phyloP scores from a whole-genome alignment of 2,797 vertebrate species.

The Taenioides sp. region DNA sequence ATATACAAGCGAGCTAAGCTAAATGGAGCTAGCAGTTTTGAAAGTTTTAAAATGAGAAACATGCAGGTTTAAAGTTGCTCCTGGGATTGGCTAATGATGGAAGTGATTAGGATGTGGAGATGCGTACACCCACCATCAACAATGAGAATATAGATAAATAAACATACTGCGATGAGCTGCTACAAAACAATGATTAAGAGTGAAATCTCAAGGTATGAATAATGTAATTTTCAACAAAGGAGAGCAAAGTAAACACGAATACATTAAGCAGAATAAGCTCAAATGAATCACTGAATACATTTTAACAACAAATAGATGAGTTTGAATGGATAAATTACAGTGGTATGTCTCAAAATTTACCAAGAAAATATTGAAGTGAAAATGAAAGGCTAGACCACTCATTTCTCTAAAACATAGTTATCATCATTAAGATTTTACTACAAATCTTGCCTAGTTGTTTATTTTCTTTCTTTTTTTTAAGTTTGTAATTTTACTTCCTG shows the following conservation, averaged over 20 bases:
- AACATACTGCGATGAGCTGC: background rate
- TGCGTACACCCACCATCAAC: conserved; percentile 41
- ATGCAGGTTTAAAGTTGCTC: conserved; percentile 53
- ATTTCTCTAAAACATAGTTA: too few relatives aligned
- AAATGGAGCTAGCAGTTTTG: conserved; percentile 23
- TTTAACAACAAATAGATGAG: too few relatives aligned
- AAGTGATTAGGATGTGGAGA: conserved; percentile 65
- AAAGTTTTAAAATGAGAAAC: conserved; percentile 35
- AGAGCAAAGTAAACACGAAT: conserved; percentile 27
- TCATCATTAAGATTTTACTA: too few relatives aligned
- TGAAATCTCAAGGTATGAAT: conserved; percentile 46
- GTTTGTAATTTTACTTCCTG: too few relatives aligned
- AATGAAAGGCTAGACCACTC: too few relatives aligned
- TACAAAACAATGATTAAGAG: conserved; percentile 39
- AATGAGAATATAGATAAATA: conserved; percentile 27
- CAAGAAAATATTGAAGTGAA: too few relatives aligned
- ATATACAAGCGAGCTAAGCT: conserved; percentile 43
- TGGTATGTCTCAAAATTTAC: too few relatives aligned
- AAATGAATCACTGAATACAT: too few relatives aligned
- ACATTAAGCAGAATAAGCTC: background rate
- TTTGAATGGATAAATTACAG: too few relatives aligned
- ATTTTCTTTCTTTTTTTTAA: too few relatives aligned
- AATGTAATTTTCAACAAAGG: conserved; percentile 46
- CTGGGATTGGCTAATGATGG: conserved; percentile 69
- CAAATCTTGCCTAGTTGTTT: too few relatives aligned